Conservation (phyloP, 2,888 invertebrate species). For the Apoderus coryli region DNA sequence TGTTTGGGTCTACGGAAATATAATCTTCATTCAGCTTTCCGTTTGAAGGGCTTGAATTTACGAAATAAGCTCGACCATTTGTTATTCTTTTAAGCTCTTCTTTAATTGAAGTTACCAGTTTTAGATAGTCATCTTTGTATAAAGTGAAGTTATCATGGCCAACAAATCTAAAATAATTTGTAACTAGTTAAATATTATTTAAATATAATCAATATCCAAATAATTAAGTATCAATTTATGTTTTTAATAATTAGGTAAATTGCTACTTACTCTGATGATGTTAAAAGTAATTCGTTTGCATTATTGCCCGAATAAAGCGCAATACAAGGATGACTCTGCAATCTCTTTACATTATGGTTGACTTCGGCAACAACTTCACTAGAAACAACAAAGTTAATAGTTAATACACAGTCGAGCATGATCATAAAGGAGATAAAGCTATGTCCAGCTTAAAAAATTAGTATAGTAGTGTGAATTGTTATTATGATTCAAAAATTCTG, state of each 20-base stretch:
- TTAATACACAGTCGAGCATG: no score
- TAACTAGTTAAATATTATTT: conserved; percentile 2
- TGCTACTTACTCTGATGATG: no score
- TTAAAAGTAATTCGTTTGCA: conserved; percentile 85
- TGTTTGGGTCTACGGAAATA: conserved; percentile 63
- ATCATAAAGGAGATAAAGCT: no score
- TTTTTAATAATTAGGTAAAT: no score
- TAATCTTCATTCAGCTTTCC: conserved; percentile 65
- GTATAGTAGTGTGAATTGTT: no score
- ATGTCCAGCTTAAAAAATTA: no score
- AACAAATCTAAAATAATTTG: conserved; percentile 41
- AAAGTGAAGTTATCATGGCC: conserved; percentile 21
- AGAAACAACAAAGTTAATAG: no score
- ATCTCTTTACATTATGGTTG: conserved; percentile 60
- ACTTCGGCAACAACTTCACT: conserved; percentile 63
- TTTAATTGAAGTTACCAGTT: conserved; percentile 59
- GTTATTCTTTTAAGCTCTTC: conserved; percentile 48
- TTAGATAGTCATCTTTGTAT: conserved; percentile 55
- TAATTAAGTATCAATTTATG: no score
- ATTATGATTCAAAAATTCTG: no score
- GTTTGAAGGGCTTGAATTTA: conserved; percentile 87
- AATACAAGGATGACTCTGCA: conserved; percentile 78
- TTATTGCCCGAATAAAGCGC: conserved; percentile 92
- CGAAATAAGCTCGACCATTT: conserved; percentile 43
- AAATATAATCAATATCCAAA: no score